Percentiles rank a stretch among this genome's conserved stretches.
These are phyloP conservation scores for Gorsachius magnificus DNA, from an alignment of 2,797 vertebrate species.

Conservation along the genomic window DNA sequence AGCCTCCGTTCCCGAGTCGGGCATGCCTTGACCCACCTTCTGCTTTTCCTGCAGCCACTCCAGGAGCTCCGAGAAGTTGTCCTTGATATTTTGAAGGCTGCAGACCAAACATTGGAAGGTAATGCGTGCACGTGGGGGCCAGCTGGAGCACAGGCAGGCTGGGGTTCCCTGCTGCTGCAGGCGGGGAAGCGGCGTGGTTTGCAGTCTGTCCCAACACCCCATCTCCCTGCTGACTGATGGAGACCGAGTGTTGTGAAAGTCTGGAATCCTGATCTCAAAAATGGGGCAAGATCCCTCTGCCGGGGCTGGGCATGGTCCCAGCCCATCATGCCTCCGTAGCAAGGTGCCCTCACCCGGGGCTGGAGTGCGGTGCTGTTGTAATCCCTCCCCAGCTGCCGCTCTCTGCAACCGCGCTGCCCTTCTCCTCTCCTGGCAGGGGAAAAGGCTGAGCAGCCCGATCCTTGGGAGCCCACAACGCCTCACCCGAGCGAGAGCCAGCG, in stretches of 20 bases:
- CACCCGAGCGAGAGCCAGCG: not conserved
- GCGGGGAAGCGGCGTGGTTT: accelerated
- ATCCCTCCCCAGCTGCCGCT: not conserved
- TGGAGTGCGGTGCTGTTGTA: accelerated
- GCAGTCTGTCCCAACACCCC: not conserved
- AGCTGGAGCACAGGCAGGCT: not conserved
- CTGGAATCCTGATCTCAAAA: not conserved
- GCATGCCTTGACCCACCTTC: not conserved
- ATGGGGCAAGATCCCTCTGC: not conserved
- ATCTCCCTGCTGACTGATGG: not conserved
- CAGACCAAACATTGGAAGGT: conserved; percentile 56
- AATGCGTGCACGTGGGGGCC: accelerated
- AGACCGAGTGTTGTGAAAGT: not conserved
- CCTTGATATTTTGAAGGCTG: conserved; percentile 84
- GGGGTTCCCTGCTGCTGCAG: not conserved
- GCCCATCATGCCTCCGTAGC: not conserved
- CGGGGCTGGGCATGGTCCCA: not conserved
- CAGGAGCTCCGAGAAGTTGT: conserved; percentile 84
- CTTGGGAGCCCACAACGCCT: accelerated
- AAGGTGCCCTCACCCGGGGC: accelerated
- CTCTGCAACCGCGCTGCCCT: not conserved
- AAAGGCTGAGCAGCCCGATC: not conserved
- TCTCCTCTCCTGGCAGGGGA: not conserved
- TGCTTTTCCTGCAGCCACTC: conserved; percentile 78
- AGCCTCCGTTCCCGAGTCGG: not conserved